Evolutionary conservation across 2,888 invertebrate genomes (phyloP).

Genomic region (Cetonia aurata): DNA sequence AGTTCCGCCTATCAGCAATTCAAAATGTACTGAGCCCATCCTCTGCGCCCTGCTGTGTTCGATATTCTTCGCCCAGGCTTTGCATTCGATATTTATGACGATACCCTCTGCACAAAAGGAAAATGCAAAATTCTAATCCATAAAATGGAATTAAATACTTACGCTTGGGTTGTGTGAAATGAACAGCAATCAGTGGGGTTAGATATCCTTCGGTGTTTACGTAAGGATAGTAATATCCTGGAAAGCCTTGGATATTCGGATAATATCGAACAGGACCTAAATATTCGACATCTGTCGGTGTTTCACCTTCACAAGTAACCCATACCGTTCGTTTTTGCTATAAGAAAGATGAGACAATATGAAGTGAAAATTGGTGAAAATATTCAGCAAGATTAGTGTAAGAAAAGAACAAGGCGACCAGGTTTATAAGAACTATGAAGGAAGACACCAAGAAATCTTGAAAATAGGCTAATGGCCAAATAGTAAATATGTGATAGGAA

Average conservation of each 20-base stretch:
- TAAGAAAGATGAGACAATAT: neutral
- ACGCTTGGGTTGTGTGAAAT: conserved; percentile 86
- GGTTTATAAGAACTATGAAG: too few species aligned
- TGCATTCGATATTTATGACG: conserved; percentile 73
- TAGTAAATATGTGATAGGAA: too few species aligned
- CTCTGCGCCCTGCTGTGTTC: conserved; percentile 73
- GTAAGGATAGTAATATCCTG: conserved; percentile 91
- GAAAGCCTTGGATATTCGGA: conserved; percentile 83
- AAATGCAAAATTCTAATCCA: too few species aligned
- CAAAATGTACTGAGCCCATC: conserved; percentile 77
- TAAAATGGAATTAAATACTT: conserved; percentile 65
- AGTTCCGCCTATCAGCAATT: conserved; percentile 69
- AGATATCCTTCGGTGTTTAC: conserved; percentile 89
- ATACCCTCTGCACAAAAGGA: conserved; percentile 57
- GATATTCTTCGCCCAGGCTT: conserved; percentile 76
- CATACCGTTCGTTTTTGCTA: conserved; percentile 75
- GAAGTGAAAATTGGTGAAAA: neutral
- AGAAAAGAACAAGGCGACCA: too few species aligned
- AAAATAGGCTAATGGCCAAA: too few species aligned
- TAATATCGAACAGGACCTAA: conserved; percentile 87
- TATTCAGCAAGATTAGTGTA: too few species aligned
- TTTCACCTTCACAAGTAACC: conserved; percentile 95
- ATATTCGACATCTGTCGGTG: conserved; percentile 92
- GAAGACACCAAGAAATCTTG: too few species aligned
- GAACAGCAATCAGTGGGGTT: conserved; percentile 89